These are phyloP conservation scores for Ondatra zibethicus DNA, from an alignment of 2,113 vertebrate species.

Conservation along the genomic window DNA sequence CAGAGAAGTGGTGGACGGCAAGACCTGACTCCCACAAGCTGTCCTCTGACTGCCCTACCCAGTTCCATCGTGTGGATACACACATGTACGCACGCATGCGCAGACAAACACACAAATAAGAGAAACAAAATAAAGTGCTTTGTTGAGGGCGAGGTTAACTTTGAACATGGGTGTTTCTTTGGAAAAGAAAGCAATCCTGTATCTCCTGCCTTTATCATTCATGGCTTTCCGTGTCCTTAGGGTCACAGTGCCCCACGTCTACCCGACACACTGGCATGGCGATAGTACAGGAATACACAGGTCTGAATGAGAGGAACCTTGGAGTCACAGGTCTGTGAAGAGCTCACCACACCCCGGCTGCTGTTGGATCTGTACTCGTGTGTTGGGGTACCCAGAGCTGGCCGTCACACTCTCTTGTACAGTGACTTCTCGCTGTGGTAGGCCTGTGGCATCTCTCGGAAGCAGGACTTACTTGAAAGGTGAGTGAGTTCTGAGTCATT, in stretches of 20 bases:
- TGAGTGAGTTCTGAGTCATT: conserved; percentile 55
- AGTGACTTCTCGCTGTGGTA: conserved; percentile 1
- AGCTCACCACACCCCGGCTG: no score
- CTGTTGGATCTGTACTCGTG: background rate
- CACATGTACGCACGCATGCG: background rate
- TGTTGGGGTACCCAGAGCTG: background rate
- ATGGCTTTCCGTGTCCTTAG: background rate
- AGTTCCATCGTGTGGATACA: background rate
- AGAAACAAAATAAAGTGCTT: background rate
- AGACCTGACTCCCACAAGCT: background rate
- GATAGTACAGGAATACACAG: background rate
- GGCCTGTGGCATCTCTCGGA: conserved; percentile 30
- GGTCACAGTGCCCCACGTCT: no score
- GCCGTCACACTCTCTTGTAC: background rate
- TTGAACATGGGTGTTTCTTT: background rate
- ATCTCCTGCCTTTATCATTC: background rate
- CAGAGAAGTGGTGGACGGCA: background rate
- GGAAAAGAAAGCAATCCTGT: background rate
- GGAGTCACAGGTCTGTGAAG: no score
- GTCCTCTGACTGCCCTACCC: background rate
- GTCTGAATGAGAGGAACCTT: background rate
- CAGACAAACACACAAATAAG: background rate
- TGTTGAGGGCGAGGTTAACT: background rate
- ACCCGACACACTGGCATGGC: accelerated
- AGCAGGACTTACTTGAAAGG: conserved; percentile 32